Conservation (phyloP, 1,140 invertebrate genomes). For the Muscidifurax raptorellus region DNA sequence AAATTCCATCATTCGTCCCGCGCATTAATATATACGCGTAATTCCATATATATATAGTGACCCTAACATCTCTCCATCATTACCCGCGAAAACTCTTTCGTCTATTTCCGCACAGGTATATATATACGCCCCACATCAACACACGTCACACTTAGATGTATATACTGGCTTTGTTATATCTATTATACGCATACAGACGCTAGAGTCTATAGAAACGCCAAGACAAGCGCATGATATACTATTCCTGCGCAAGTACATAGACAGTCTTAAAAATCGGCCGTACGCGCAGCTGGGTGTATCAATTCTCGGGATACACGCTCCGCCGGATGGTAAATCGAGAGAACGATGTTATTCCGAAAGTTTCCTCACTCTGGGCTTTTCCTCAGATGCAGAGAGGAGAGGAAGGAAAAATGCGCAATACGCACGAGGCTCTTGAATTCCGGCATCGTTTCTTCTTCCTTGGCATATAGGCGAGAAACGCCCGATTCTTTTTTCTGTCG, state of each 20-base stretch:
- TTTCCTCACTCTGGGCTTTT: not conserved
- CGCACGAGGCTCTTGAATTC: not conserved
- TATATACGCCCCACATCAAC: no score
- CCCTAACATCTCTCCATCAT: not conserved
- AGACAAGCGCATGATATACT: no score
- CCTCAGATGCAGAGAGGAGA: not conserved
- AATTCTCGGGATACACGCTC: not conserved
- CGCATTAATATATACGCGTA: not conserved
- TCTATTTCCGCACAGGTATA: not conserved
- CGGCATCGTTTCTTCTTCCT: no score
- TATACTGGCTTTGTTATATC: no score
- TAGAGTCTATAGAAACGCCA: no score
- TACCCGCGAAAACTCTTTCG: not conserved
- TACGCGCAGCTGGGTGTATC: no score
- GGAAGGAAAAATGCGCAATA: not conserved
- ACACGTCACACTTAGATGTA: no score
- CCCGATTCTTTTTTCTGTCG: not conserved
- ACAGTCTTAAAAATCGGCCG: no score
- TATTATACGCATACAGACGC: no score
- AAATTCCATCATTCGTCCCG: not conserved
- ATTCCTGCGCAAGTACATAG: no score
- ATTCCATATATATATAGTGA: no score
- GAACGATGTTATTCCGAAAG: constrained; percentile 30
- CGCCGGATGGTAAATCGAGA: not conserved
- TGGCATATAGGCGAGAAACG: not conserved